Base-by-base conservation (phyloP, 2,797 vertebrate species). In the Lophius americanus region DNA sequence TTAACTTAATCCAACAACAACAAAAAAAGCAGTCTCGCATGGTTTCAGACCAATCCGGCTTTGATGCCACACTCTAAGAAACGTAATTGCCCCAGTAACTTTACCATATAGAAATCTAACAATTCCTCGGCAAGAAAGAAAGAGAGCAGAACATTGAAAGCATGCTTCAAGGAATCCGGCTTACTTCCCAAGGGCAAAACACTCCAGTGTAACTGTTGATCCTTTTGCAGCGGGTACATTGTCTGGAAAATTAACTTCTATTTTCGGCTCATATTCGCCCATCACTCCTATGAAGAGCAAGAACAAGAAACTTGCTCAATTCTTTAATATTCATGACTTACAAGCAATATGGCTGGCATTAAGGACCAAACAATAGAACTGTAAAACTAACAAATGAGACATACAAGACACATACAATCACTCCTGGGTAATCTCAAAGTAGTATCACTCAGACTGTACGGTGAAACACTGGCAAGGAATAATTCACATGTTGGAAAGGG, bases 181-280 rank as follows among this genome's bases (percentile, higher is more conserved):
- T 96, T 95, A 98, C 97, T 98, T 98, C 89, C 97, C 97, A 37
- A 98, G 93, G 50, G 96, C 96, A 85, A 98, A 98, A 85, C 97
- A 98, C 85, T 98, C 97, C 70, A 98, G 92, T 59, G 92, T 96
- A 88, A 98, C 96, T 69, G 95, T 95, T 47, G 97, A 96, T 84
- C 96, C 97, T 91, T 96, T 97, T 7, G 97, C 95, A 44, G 96
- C 95, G 47, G 96, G 95, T 63, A 98, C 94, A 2, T 93, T 96
- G 89, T 98, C 97, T 67, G 96, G 94, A 88, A 98, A 98, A 93
- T 97, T 92, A 89, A 99, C 95, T 95, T 99, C 97, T 92, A 99
- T 98, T 94, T 98, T 98, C n/a, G 97, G 97, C 89, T 99, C 97
- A 8, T 99, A 99, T 92, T 99, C 96, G 42, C 96, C 96, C 97